phyloP scores from a whole-genome alignment of 2,797 vertebrate species.

The Gymnothorax javanicus region DNA sequence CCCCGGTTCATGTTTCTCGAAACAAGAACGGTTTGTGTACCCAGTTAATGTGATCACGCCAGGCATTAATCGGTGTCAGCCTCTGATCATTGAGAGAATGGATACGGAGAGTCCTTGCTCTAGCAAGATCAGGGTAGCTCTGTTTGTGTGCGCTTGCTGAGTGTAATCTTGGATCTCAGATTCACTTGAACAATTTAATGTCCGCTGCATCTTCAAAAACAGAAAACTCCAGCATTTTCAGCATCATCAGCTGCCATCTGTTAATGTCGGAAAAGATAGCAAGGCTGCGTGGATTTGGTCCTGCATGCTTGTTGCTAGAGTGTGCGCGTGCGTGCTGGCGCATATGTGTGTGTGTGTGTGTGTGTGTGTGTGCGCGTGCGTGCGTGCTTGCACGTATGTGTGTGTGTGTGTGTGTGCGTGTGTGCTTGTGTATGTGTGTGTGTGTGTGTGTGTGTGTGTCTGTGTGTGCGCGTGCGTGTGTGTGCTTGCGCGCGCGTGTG shows the following conservation, averaged over 20 bases:
- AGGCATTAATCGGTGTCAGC: not conserved
- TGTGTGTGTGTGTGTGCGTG: conserved; percentile 26
- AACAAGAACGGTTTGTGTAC: not conserved
- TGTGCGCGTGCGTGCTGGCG: conserved; percentile 23
- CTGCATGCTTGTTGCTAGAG: conserved; percentile 18
- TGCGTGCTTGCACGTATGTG: conserved; percentile 19
- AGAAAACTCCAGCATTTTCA: not conserved
- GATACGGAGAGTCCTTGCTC: conserved; percentile 18
- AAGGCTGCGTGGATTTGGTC: conserved; percentile 2
- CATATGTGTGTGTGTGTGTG: conserved; percentile 30
- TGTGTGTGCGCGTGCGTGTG: conserved; percentile 32
- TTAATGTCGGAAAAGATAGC: not conserved
- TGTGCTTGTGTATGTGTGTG: conserved; percentile 29
- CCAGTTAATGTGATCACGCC: not conserved
- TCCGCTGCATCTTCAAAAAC: not conserved
- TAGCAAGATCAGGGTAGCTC: not conserved
- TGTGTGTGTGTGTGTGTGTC: conserved; percentile 31
- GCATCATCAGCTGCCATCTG: not conserved
- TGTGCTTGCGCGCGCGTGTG: too few relatives aligned
- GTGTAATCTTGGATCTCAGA: not conserved
- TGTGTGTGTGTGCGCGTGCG: conserved; percentile 26
- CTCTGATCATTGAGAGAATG: not conserved
- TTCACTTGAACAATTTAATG: not conserved
- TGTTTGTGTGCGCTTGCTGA: not conserved
- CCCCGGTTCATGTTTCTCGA: not conserved